A percentile compares a stretch with the other conserved stretches of the same genome.
These are phyloP conservation scores for Ormyrus rosae DNA, from an alignment of 2,888 invertebrate species.

Conservation along the genomic window DNA sequence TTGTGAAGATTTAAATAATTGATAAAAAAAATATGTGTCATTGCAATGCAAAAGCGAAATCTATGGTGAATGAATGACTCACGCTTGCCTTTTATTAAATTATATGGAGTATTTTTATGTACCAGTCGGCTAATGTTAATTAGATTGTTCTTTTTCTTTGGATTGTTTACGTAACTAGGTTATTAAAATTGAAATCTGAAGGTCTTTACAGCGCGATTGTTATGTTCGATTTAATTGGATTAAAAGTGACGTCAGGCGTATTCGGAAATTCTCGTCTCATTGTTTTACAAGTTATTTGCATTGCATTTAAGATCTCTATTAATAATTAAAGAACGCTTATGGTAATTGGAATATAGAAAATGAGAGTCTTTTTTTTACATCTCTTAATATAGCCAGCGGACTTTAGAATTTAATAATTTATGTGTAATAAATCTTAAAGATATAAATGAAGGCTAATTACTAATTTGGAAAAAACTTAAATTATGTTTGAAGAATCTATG, in stretches of 20 bases:
- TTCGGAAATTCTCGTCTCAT: constrained; percentile 38
- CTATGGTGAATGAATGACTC: constrained; percentile 24
- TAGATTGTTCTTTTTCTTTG: constrained; percentile 4
- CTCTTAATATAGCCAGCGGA: no score
- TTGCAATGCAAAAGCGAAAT: constrained; percentile 2
- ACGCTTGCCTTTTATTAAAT: constrained; percentile 21
- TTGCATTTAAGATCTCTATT: constrained; percentile 30
- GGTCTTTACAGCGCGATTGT: constrained; percentile 42
- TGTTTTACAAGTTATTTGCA: constrained; percentile 48
- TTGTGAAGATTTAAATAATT: constrained; percentile 16
- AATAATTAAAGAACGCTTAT: constrained; percentile 41
- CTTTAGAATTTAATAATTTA: no score
- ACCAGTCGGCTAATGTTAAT: constrained; percentile 27
- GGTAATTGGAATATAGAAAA: constrained; percentile 11
- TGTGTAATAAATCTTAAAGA: no score
- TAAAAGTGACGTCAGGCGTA: constrained; percentile 44
- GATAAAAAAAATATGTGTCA: constrained; percentile 36
- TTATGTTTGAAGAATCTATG: no score
- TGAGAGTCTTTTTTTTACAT: no score
- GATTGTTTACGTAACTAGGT: constrained; percentile 46
- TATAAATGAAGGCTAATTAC: no score
- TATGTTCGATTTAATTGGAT: constrained; percentile 41
- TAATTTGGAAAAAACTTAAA: no score
- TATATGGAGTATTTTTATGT: constrained; percentile 8
- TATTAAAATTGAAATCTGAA: constrained; percentile 28